Evolutionary conservation across 2,797 vertebrate genomes (phyloP).

Genomic region (Acridotheres tristis): DNA sequence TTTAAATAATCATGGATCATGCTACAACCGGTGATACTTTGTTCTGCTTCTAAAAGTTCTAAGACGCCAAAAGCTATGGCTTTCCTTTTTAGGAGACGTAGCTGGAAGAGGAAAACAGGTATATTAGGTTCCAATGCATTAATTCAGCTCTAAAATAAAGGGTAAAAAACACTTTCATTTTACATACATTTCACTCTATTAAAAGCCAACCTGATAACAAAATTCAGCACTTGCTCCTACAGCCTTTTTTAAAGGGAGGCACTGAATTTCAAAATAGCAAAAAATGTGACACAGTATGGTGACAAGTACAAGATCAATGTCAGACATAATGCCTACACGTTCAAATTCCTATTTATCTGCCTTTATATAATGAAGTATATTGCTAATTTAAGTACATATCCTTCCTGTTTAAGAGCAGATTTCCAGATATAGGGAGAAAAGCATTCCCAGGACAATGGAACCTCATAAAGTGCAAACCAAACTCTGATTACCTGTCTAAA

Average conservation of each 20-base stretch:
- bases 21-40: not conserved
- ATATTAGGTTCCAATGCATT: not conserved
- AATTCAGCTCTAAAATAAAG: slow-evolving; percentile 10
- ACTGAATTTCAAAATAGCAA: slow-evolving; percentile 43
- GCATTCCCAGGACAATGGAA: not conserved
- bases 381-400: not conserved
- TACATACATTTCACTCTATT: slow-evolving; percentile 13
- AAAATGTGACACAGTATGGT: slow-evolving; percentile 36
- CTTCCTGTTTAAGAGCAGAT: not conserved
- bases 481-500: not conserved
- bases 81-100: not conserved
- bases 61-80: not conserved
- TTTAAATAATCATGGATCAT: not conserved
- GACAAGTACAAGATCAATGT: slow-evolving; percentile 56
- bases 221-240: slow-evolving; percentile 54
- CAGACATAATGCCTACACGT: slow-evolving; percentile 17
- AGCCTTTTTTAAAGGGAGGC: slow-evolving; percentile 17
- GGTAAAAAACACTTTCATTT: not conserved
- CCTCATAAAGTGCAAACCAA: not conserved
- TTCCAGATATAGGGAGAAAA: not conserved
- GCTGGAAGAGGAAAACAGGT: not conserved
- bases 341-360: slow-evolving; percentile 4
- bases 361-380: slow-evolving; percentile 4
- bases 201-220: slow-evolving; percentile 43
- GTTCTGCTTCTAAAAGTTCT: not conserved